A percentile compares a stretch with the other conserved stretches of the same genome.
Conservation (phyloP, 2,888 invertebrate genomes). For the Leptopilina drosophilae region DNA sequence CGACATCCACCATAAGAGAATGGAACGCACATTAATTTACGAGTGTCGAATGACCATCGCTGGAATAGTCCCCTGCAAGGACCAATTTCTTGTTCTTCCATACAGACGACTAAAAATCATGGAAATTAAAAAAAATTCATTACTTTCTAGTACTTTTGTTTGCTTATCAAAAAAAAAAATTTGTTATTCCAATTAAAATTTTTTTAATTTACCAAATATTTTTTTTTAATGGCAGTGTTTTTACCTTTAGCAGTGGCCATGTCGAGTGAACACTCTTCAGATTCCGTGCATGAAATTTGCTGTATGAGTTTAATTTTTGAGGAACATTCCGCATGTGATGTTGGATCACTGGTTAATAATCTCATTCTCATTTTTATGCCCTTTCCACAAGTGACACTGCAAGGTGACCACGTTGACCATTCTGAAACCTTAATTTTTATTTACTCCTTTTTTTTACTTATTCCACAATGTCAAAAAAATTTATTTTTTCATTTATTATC, state of each 20-base stretch:
- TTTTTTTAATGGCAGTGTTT: constrained; percentile 42
- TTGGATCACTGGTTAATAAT: constrained; percentile 83
- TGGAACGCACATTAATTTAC: constrained; percentile 87
- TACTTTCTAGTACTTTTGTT: neutral
- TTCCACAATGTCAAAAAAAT: too few relatives aligned
- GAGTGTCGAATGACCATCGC: constrained; percentile 90
- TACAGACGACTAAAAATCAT: constrained; percentile 85
- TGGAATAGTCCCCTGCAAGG: constrained; percentile 92
- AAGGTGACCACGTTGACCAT: constrained; percentile 96
- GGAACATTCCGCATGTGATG: constrained; percentile 82
- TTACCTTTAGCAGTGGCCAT: constrained; percentile 87
- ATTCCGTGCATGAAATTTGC: constrained; percentile 84
- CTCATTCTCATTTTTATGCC: constrained; percentile 87
- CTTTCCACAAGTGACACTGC: constrained; percentile 91
- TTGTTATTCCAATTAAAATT: too few relatives aligned
- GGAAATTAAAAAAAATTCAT: constrained; percentile 40
- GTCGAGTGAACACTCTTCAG: constrained; percentile 84
- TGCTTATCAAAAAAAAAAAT: too few relatives aligned
- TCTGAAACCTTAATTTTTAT: constrained; percentile 81
- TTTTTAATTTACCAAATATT: neutral
- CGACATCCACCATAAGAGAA: constrained; percentile 94
- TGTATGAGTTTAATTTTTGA: constrained; percentile 85
- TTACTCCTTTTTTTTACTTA: neutral
- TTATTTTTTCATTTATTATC: too few relatives aligned
- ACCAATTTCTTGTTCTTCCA: constrained; percentile 87